Evolutionary conservation across 1,140 invertebrate genomes (phyloP).

Genomic region (Campoletis sonorensis): DNA sequence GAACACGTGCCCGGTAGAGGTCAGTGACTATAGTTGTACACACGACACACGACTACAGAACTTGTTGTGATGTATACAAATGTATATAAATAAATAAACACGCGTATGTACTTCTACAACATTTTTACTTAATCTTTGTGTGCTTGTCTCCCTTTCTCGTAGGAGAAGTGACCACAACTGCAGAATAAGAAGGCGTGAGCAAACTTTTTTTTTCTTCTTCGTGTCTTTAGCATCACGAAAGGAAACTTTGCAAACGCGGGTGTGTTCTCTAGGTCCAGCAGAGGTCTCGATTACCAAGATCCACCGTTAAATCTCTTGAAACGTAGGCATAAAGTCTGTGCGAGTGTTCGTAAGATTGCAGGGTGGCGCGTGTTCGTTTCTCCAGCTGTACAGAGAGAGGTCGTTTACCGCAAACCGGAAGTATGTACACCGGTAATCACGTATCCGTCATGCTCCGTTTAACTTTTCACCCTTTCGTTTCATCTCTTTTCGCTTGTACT

Average conservation of each 20-base stretch:
- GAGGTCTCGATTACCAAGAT: constrained; percentile 59
- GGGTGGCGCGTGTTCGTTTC: constrained; percentile 52
- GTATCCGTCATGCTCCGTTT: constrained; percentile 48
- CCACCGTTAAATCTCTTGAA: constrained; percentile 57
- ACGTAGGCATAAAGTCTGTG: neutral
- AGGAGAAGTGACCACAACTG: neutral
- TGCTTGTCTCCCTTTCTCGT: neutral
- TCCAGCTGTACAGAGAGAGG: constrained; percentile 51
- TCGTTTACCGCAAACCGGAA: constrained; percentile 57
- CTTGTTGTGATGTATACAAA: neutral
- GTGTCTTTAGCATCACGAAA: neutral
- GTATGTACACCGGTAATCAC: constrained; percentile 47
- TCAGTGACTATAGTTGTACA: constrained; percentile 56
- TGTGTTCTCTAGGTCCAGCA: constrained; percentile 53
- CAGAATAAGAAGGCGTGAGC: constrained; percentile 43
- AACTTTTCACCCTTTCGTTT: constrained; percentile 53
- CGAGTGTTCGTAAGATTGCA: neutral
- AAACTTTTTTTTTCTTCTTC: neutral
- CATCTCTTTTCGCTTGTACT: constrained; percentile 41
- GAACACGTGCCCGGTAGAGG: constrained; percentile 67
- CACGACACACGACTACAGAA: constrained; percentile 29
- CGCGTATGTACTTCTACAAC: neutral
- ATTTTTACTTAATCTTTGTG: neutral
- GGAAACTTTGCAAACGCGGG: neutral
- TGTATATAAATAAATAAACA: neutral